phyloP scores from a whole-genome alignment of 2,888 invertebrate species.

The Fragum fragum region DNA sequence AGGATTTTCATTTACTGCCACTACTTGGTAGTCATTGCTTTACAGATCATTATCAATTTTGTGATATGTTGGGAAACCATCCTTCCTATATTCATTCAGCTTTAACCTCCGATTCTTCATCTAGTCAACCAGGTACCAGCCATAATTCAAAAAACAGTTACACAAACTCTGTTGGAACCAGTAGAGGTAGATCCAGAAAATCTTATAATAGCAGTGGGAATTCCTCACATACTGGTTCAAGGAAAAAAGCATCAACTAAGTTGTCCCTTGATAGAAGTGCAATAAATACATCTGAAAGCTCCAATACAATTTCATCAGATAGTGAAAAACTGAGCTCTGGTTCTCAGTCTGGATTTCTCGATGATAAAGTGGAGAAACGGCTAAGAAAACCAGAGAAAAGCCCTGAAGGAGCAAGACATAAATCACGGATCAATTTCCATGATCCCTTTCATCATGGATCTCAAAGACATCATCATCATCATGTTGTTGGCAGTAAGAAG shows the following conservation, averaged over 20 bases:
- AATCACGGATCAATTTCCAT: not conserved
- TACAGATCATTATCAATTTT: conserved; percentile 20
- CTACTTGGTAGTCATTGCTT: not conserved
- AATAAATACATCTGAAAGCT: conserved; percentile 29
- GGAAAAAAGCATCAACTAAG: conserved; percentile 9
- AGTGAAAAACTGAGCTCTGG: conserved; percentile 30
- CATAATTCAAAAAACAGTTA: not conserved
- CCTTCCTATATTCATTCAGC: conserved; percentile 24
- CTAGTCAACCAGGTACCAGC: conserved; percentile 30
- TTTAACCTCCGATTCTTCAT: conserved; percentile 20
- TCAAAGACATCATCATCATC: conserved; percentile 26
- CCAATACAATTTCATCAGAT: conserved; percentile 18
- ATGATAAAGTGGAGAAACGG: not conserved
- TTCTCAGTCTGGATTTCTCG: not conserved
- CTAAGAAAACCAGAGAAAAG: not conserved
- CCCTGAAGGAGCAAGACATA: conserved; percentile 8
- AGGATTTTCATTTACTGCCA: not conserved
- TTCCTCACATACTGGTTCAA: conserved; percentile 8
- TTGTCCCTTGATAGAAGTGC: conserved; percentile 33
- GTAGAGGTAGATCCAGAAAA: not conserved
- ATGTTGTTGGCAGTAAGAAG: conserved; percentile 51
- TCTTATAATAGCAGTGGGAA: conserved; percentile 29
- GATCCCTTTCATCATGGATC: conserved; percentile 10
- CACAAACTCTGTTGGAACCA: not conserved
- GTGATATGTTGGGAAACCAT: conserved; percentile 27